A percentile compares a stretch with the other conserved stretches of the same genome.
These are phyloP conservation scores for Dolichallabes microphthalmus DNA, from an alignment of 2,113 vertebrate species.

Conservation along the genomic window DNA sequence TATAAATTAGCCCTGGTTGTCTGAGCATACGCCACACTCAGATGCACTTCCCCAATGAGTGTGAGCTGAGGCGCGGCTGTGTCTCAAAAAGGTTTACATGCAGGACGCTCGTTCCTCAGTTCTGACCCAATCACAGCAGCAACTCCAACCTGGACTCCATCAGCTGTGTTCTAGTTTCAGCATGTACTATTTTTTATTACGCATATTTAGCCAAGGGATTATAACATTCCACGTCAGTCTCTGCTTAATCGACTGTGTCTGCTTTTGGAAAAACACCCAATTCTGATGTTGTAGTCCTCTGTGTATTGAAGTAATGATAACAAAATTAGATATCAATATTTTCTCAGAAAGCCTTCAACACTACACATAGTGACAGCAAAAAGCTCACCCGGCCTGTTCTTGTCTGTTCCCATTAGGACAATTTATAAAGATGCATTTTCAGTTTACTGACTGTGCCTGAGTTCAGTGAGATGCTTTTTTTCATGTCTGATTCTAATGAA, in stretches of 20 bases:
- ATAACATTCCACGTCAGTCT: background rate
- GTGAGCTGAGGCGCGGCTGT: background rate
- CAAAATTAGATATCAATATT: background rate
- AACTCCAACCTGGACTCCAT: background rate
- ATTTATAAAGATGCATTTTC: background rate
- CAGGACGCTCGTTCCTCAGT: background rate
- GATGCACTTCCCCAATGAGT: background rate
- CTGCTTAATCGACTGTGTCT: background rate
- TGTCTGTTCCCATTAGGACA: background rate
- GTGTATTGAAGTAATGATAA: conserved; percentile 3
- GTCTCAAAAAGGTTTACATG: conserved; percentile 7
- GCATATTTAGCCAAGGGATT: background rate
- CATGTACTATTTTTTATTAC: background rate
- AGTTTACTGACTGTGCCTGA: conserved; percentile 7
- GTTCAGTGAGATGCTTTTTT: background rate
- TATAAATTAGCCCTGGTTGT: conserved; percentile 16
- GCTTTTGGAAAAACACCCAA: background rate
- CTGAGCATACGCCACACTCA: background rate
- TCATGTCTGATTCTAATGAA: background rate
- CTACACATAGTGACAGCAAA: background rate
- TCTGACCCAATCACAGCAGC: conserved; percentile 11
- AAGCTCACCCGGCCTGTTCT: background rate
- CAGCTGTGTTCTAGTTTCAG: background rate
- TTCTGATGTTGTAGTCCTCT: background rate
- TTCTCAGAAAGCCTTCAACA: background rate